A percentile compares a stretch with the other conserved stretches of the same genome.
Conservation (phyloP, 2,888 invertebrate species). For the Lepidocyrtoides sp. region DNA sequence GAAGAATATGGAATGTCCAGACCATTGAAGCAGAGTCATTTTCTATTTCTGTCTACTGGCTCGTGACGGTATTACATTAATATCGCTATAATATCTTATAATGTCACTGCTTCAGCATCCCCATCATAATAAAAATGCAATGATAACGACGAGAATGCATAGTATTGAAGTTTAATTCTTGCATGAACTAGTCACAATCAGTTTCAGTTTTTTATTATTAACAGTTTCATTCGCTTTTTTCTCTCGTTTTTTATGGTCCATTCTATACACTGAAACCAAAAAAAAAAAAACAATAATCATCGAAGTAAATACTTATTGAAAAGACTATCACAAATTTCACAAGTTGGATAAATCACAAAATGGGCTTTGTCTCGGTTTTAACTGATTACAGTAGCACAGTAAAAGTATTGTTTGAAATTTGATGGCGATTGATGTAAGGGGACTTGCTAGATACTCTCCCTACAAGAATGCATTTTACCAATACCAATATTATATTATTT, state of each 20-base stretch:
- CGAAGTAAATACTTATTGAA: background rate
- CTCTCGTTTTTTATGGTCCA: background rate
- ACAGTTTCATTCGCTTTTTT: background rate
- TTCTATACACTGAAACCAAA: slow-evolving; percentile 19
- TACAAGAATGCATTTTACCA: too few species aligned
- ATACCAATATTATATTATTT: too few species aligned
- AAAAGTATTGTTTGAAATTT: too few species aligned
- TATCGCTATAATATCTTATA: slow-evolving; percentile 16
- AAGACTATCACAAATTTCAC: background rate
- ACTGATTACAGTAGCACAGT: too few species aligned
- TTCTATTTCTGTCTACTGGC: slow-evolving; percentile 49
- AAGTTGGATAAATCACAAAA: too few species aligned
- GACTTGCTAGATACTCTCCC: too few species aligned
- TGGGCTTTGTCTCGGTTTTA: too few species aligned
- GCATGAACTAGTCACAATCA: slow-evolving; percentile 7
- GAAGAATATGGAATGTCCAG: slow-evolving; percentile 58
- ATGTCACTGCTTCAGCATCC: slow-evolving; percentile 33
- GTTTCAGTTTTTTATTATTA: background rate
- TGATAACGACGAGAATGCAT: background rate
- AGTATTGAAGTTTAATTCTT: slow-evolving; percentile 13
- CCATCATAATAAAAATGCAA: slow-evolving; percentile 18
- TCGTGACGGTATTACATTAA: background rate
- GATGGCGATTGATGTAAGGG: too few species aligned
- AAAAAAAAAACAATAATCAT: background rate
- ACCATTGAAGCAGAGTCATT: slow-evolving; percentile 49